Conservation (phyloP, 1,140 invertebrate genomes). For the Vanessa tameamea region DNA sequence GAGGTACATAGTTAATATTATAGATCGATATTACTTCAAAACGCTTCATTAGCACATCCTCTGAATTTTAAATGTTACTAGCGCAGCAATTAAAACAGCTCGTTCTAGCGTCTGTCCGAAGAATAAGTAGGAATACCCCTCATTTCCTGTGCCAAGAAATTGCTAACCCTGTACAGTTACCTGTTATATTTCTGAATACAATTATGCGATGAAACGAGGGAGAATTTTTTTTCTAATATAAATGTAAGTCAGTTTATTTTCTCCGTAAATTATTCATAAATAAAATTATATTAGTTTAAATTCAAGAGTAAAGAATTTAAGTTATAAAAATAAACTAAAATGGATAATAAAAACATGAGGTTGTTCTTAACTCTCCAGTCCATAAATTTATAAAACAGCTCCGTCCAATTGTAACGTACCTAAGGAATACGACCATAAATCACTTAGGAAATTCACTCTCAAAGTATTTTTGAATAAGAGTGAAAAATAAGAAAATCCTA, state of each 20-base stretch:
- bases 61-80: slow-evolving; percentile 30
- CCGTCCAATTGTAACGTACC: too few relatives aligned
- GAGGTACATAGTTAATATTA: neutral
- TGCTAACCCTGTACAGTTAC: slow-evolving; percentile 19
- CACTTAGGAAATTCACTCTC: too few relatives aligned
- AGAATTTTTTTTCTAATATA: neutral
- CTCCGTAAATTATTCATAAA: neutral
- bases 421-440: too few relatives aligned
- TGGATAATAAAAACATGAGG: too few relatives aligned
- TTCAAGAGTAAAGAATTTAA: too few relatives aligned
- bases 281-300: too few relatives aligned
- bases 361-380: too few relatives aligned
- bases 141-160: slow-evolving; percentile 34
- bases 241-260: neutral
- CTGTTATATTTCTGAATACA: slow-evolving; percentile 21
- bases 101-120: slow-evolving; percentile 37
- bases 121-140: slow-evolving; percentile 37
- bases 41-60: slow-evolving; percentile 30
- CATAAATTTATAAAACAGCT: too few relatives aligned
- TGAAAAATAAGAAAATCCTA: too few relatives aligned
- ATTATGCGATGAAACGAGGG: neutral
- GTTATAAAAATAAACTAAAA: too few relatives aligned
- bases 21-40: slow-evolving; percentile 15
- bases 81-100: slow-evolving; percentile 36
- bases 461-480: too few relatives aligned